phyloP scores from a whole-genome alignment of 2,797 vertebrate species.

The Falco cherrug region DNA sequence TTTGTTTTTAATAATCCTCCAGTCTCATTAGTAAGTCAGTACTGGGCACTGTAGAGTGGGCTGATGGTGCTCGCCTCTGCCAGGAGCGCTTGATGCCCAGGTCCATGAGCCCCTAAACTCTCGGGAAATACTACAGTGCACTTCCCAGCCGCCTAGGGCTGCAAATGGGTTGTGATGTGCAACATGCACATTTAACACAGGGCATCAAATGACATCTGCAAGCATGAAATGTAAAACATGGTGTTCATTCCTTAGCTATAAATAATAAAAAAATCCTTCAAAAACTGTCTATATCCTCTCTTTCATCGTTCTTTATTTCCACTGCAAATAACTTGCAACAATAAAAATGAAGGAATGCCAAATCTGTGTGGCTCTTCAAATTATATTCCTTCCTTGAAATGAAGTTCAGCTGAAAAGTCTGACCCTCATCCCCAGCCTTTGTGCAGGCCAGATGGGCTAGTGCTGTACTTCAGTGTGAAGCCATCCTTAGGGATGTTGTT shows the following conservation, averaged over 20 bases:
- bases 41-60: not conserved
- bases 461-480: not conserved
- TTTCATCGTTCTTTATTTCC: constrained; percentile 50
- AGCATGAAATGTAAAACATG: not conserved
- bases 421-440: not conserved
- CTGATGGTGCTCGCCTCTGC: accelerated
- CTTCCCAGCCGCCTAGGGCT: not conserved
- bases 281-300: not conserved
- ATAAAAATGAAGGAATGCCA: constrained; percentile 48
- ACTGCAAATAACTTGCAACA: constrained; percentile 25
- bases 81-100: not conserved
- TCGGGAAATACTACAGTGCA: not conserved
- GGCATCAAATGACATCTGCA: not conserved
- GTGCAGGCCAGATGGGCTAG: not conserved
- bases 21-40: not conserved
- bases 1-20: not conserved
- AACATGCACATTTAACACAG: accelerated
- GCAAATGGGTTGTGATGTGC: not conserved
- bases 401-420: not conserved
- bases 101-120: not conserved
- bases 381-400: constrained; percentile 14
- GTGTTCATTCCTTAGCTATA: not conserved
- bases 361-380: constrained; percentile 22
- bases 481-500: not conserved
- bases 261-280: not conserved